These are phyloP conservation scores for Meta bourneti DNA, from an alignment of 2,888 invertebrate genomes.

Conservation along the genomic window DNA sequence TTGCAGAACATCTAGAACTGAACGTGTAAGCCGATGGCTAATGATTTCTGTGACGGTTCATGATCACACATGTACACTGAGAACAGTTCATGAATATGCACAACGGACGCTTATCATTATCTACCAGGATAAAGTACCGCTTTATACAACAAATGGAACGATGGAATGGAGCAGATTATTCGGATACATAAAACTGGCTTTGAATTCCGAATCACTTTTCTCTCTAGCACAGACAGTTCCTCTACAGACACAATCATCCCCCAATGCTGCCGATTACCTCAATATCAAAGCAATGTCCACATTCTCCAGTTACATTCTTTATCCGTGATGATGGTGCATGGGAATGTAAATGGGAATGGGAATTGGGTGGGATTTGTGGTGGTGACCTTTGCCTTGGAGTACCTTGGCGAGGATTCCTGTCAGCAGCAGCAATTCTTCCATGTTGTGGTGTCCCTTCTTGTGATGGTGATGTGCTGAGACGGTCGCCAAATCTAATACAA, in stretches of 20 bases:
- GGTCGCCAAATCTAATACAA: constrained; percentile 39
- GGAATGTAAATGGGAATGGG: constrained; percentile 69
- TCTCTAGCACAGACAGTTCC: too few species aligned
- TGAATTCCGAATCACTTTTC: not conserved
- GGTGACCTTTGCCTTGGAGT: constrained; percentile 34
- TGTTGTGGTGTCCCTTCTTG: constrained; percentile 41
- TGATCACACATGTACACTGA: not conserved
- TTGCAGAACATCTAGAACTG: too few species aligned
- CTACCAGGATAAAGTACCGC: not conserved
- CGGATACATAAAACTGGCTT: not conserved
- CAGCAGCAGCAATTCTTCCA: constrained; percentile 67
- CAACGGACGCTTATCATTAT: not conserved
- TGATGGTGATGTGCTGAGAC: constrained; percentile 29
- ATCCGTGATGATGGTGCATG: constrained; percentile 34
- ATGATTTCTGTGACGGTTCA: not conserved
- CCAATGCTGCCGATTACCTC: too few species aligned
- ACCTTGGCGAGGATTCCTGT: constrained; percentile 72
- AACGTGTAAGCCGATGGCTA: not conserved
- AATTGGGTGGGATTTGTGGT: constrained; percentile 60
- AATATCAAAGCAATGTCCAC: too few species aligned
- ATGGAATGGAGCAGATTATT: not conserved
- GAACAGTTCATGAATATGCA: not conserved
- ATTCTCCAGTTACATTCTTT: too few species aligned
- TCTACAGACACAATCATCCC: too few species aligned
- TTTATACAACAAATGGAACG: not conserved